These are phyloP conservation scores for Mormoops blainvillei DNA, from an alignment of 2,113 vertebrate genomes.

Conservation along the genomic window DNA sequence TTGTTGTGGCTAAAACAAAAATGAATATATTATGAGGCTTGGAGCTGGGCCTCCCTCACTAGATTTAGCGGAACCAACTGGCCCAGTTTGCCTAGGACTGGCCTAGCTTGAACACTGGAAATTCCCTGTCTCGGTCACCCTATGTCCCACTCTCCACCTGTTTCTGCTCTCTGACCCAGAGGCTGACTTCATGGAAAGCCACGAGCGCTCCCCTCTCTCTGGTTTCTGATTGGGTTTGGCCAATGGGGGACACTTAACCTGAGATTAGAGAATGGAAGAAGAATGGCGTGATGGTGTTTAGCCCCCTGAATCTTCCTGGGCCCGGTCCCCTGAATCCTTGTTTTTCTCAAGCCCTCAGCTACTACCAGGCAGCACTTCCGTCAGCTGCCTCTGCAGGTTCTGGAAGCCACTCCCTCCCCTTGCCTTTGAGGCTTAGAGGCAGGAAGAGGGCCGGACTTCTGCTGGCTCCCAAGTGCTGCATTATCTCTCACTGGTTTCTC, in stretches of 20 bases:
- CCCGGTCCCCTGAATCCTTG: background rate
- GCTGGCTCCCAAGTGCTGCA: background rate
- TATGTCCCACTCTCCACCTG: rapidly evolving
- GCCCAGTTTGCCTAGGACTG: background rate
- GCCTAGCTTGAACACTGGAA: background rate
- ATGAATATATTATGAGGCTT: background rate
- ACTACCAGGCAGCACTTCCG: background rate
- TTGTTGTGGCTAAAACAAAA: background rate
- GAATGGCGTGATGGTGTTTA: background rate
- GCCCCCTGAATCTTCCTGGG: background rate
- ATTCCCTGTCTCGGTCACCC: too few relatives aligned
- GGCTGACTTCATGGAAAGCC: rapidly evolving
- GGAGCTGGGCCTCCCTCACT: too few relatives aligned
- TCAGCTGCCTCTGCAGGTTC: background rate
- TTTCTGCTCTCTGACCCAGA: background rate
- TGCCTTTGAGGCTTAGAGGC: background rate
- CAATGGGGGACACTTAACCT: background rate
- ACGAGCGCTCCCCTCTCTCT: background rate
- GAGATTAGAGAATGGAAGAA: background rate
- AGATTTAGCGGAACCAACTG: background rate
- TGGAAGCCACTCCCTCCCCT: background rate
- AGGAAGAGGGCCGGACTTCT: rapidly evolving
- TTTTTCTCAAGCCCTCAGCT: background rate
- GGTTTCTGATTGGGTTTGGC: background rate
- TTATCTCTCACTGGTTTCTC: background rate